phyloP scores from a whole-genome alignment of 2,888 invertebrate species.

The Rhyacophila evoluta region DNA sequence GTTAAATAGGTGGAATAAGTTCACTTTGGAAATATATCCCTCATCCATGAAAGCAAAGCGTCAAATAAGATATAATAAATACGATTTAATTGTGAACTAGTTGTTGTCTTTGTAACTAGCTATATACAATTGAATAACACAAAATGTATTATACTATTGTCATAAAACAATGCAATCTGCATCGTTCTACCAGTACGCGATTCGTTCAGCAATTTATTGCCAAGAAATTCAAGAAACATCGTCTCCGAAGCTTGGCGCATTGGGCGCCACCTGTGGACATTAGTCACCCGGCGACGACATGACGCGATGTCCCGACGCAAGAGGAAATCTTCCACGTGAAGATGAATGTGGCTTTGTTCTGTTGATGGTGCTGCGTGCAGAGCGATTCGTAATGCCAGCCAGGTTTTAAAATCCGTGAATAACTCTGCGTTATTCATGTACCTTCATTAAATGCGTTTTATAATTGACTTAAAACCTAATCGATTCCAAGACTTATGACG shows the following conservation, averaged over 20 bases:
- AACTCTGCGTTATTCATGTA: background rate
- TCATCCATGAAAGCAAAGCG: too few relatives aligned
- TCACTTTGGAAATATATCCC: too few relatives aligned
- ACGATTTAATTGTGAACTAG: too few relatives aligned
- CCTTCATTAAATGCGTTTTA: too few relatives aligned
- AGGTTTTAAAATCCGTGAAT: background rate
- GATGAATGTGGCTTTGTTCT: background rate
- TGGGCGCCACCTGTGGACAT: slow-evolving; percentile 48
- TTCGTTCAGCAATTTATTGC: background rate
- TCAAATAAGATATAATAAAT: too few relatives aligned
- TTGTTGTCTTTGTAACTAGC: too few relatives aligned
- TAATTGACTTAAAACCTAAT: too few relatives aligned
- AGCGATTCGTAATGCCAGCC: background rate
- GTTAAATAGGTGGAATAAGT: too few relatives aligned
- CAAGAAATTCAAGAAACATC: background rate
- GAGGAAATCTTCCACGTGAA: slow-evolving; percentile 19
- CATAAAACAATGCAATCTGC: background rate
- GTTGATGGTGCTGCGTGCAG: background rate
- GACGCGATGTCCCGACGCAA: background rate
- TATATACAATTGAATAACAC: too few relatives aligned
- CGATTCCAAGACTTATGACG: too few relatives aligned
- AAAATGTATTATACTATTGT: background rate
- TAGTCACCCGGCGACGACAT: background rate
- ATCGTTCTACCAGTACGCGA: background rate
- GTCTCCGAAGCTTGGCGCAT: slow-evolving; percentile 28